Conservation (phyloP, 2,888 invertebrate species). For the Balanococcus diminutus region DNA sequence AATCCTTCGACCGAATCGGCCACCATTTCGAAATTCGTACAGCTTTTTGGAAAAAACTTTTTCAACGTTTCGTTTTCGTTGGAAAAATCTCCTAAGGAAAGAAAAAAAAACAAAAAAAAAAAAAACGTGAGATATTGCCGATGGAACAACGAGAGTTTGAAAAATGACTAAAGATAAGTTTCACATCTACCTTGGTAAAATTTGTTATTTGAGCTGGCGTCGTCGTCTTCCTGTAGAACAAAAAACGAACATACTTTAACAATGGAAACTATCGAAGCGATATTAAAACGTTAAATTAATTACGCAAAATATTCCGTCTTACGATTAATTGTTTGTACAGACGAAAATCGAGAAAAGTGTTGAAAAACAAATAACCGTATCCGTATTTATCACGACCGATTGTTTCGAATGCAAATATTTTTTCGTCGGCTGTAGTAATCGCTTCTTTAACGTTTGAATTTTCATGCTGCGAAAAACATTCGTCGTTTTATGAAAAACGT, state of each 20-base stretch:
- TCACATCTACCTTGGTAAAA: not conserved
- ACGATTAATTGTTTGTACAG: slow-evolving; percentile 57
- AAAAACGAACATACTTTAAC: not conserved
- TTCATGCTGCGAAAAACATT: not conserved
- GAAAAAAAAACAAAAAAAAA: no score
- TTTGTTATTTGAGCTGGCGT: not conserved
- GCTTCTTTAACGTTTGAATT: not conserved
- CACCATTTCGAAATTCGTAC: slow-evolving; percentile 62
- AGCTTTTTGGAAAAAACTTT: slow-evolving; percentile 17
- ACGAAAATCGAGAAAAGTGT: slow-evolving; percentile 59
- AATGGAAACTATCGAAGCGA: not conserved
- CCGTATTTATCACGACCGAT: slow-evolving; percentile 65
- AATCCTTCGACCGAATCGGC: slow-evolving; percentile 64
- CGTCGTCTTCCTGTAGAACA: not conserved
- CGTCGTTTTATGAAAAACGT: not conserved
- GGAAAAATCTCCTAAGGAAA: not conserved
- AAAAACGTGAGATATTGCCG: no score
- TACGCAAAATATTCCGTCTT: not conserved
- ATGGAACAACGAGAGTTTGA: no score
- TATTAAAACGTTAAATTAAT: not conserved
- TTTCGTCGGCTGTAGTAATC: not conserved
- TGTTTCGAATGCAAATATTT: not conserved
- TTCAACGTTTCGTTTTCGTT: not conserved
- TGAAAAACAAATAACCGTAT: slow-evolving; percentile 65
- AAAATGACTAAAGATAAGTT: not conserved